Percentiles rank a stretch among this genome's conserved stretches.
Conservation (phyloP, 2,888 invertebrate species). For the Drosophila histrio region DNA sequence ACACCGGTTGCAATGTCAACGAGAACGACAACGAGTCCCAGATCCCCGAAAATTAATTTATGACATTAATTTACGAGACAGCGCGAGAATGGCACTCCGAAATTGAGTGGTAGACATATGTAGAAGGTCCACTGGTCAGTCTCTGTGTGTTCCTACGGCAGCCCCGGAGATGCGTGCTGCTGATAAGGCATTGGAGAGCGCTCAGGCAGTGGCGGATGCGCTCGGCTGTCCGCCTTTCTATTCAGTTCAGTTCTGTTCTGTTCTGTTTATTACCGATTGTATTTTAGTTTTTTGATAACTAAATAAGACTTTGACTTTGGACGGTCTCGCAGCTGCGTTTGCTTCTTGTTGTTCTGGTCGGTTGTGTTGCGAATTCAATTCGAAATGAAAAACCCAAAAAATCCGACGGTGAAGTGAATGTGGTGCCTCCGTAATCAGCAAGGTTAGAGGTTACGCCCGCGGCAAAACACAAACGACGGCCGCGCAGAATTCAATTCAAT, state of each 20-base stretch:
- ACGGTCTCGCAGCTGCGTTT: constrained; percentile 35
- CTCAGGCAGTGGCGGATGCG: constrained; percentile 45
- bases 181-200: constrained; percentile 66
- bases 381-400: constrained; percentile 14
- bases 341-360: constrained; percentile 8
- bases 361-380: constrained; percentile 9
- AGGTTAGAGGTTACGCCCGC: constrained; percentile 60
- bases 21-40: constrained; percentile 55
- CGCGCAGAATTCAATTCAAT: constrained; percentile 36
- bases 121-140: constrained; percentile 31
- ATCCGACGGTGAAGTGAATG: constrained; percentile 36
- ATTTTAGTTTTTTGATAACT: constrained; percentile 48
- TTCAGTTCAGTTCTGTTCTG: neutral
- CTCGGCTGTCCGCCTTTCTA: constrained; percentile 8
- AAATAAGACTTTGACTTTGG: constrained; percentile 49
- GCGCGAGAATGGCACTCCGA: constrained; percentile 66
- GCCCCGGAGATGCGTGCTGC: constrained; percentile 55
- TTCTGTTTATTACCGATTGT: constrained; percentile 35
- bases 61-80: constrained; percentile 81
- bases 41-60: constrained; percentile 77
- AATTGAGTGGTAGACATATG: constrained; percentile 50
- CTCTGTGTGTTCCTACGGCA: constrained; percentile 51
- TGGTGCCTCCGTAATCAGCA: constrained; percentile 43
- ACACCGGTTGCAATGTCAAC: constrained; percentile 66
- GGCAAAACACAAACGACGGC: constrained; percentile 43